Base-by-base conservation (phyloP, 2,888 invertebrate species). In the Apoda limacodes region DNA sequence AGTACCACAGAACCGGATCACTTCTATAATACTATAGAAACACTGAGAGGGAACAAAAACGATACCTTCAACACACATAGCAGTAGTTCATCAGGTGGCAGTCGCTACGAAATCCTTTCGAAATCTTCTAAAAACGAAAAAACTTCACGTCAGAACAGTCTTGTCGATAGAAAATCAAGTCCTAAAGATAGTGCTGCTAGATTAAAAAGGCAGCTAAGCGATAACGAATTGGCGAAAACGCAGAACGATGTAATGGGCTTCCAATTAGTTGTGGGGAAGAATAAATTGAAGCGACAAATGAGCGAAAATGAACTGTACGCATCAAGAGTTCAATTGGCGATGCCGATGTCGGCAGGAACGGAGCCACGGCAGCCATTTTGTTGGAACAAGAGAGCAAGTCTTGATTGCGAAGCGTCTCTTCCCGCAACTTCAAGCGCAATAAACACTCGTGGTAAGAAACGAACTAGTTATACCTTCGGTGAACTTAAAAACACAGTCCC, bases 311-410 rank as follows among this genome's bases (percentile, higher is more conserved):
- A 71, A 54, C 43, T 75, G 51, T 59, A 68, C 30, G 44, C 59
- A 33, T 60, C 69, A 24, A 59, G 71, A 5, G 61, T 64, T 42
- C 72, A 60, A 39, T 47, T 72, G 32, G 70, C 71, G 37, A 64
- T 78, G 75, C 80, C 81, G 37, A 68, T 74, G 69, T 78, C 80
- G n/a, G 80, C 80, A 32, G 80, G 78, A 21, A 74, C 80, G 29
- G 78, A 78, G 53, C 67, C 71, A 28, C 54, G 66, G 6, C 65
- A 57, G 38, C 49, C 65, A 3, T 70, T 68, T 53, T 63, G 69
- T 38, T 74, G 72, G 67, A 56, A 44, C 55, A 55, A 63, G 43
- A 65, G 69, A 32, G 65, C 65, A 38, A 60, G 63, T 34, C 55
- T 57, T 27, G 68, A 63, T 55, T 55, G 66, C 52, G 69, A 60